These are phyloP conservation scores for Melitaea cinxia DNA, from an alignment of 1,140 invertebrate species.

Conservation along the genomic window DNA sequence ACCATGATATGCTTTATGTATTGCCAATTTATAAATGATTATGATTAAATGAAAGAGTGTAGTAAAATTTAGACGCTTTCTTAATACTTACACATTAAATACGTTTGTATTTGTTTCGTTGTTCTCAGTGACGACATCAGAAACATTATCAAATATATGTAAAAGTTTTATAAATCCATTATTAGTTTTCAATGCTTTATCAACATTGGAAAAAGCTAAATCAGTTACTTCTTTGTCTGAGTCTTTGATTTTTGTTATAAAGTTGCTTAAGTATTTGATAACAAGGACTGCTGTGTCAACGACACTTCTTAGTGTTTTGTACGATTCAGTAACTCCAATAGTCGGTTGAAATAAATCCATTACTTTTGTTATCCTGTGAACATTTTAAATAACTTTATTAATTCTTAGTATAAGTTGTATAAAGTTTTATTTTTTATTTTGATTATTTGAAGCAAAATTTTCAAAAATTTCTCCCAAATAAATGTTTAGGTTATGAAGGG, in stretches of 20 bases:
- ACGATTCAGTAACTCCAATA: slow-evolving; percentile 68
- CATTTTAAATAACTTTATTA: no score
- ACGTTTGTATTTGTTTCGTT: slow-evolving; percentile 43
- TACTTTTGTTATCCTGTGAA: slow-evolving; percentile 64
- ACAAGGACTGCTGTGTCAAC: slow-evolving; percentile 47
- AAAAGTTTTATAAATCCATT: slow-evolving; percentile 43
- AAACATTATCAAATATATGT: slow-evolving; percentile 48
- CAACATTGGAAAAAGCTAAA: slow-evolving; percentile 18
- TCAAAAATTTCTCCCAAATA: no score
- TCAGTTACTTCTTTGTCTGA: slow-evolving; percentile 22
- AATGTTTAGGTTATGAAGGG: no score
- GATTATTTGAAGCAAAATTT: no score
- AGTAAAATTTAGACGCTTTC: slow-evolving; percentile 10
- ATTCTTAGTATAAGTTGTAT: no score
- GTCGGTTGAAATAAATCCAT: slow-evolving; percentile 65
- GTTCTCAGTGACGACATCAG: slow-evolving; percentile 44
- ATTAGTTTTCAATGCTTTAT: slow-evolving; percentile 19
- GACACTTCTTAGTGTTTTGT: slow-evolving; percentile 53
- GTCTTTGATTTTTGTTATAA: slow-evolving; percentile 40
- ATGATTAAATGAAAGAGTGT: background rate
- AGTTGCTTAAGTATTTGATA: slow-evolving; percentile 57
- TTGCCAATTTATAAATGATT: no score
- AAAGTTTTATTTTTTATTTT: no score
- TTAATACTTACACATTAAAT: slow-evolving; percentile 60
- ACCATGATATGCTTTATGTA: no score